phyloP scores from a whole-genome alignment of 2,113 vertebrate species.

The Anthoscopus minutus region DNA sequence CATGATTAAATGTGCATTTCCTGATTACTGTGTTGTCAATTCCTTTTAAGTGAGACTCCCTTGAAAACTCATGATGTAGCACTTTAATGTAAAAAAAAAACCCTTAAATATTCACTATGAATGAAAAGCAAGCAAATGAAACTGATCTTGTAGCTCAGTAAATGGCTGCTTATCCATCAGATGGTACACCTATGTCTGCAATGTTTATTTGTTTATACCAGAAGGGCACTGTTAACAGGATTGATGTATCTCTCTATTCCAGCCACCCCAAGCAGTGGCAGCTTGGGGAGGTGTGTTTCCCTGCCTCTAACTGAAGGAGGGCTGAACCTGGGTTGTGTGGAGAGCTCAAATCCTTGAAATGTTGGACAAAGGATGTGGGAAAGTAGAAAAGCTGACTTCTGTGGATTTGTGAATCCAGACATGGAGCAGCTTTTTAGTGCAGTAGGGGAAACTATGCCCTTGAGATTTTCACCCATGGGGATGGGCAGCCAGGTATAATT shows the following conservation, averaged over 20 bases:
- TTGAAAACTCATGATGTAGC: background rate
- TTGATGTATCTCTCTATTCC: background rate
- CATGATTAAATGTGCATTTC: background rate
- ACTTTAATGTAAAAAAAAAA: background rate
- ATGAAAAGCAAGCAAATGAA: background rate
- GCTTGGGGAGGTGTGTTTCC: background rate
- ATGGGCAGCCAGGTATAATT: conserved; percentile 15
- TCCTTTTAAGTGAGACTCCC: background rate
- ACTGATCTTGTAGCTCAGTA: background rate
- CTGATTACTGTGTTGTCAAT: background rate
- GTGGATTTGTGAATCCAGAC: background rate
- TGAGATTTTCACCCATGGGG: background rate
- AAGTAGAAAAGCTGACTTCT: background rate
- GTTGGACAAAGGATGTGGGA: background rate
- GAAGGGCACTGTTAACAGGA: background rate
- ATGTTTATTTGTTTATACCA: background rate
- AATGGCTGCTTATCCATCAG: background rate
- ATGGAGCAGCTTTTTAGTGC: background rate
- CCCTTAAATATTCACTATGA: background rate
- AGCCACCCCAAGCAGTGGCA: background rate
- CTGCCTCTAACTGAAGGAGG: background rate
- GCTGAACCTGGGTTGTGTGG: background rate
- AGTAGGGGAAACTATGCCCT: background rate
- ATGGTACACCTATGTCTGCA: background rate
- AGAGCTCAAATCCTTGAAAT: background rate